Conservation (phyloP, 2,888 invertebrate species). For the Tineola bisselliella region DNA sequence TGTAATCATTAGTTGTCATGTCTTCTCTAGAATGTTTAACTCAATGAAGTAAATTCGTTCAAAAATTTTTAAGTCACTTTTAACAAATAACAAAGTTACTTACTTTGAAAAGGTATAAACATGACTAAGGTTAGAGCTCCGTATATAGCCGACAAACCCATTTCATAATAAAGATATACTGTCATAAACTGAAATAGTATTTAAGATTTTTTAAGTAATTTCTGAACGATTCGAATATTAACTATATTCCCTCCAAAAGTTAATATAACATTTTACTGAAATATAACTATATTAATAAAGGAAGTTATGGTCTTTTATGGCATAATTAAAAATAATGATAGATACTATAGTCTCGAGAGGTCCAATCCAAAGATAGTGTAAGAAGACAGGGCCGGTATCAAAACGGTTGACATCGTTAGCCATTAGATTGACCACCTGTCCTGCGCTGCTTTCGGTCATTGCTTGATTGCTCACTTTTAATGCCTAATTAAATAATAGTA, state of each 20-base stretch:
- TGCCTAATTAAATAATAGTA: conserved; percentile 32
- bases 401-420: conserved; percentile 83
- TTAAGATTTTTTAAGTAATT: background rate
- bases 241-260: background rate
- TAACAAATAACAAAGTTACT: conserved; percentile 19
- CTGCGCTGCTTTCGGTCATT: conserved; percentile 48
- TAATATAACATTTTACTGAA: no score
- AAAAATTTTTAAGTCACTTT: no score
- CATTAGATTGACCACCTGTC: conserved; percentile 69
- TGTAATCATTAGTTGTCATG: no score
- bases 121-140: conserved; percentile 58
- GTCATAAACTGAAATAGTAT: conserved; percentile 38
- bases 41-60: no score
- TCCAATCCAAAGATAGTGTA: conserved; percentile 80
- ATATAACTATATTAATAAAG: no score
- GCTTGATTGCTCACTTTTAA: conserved; percentile 52
- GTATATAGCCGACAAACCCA: conserved; percentile 61
- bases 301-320: no score
- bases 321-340: no score
- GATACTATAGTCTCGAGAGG: conserved; percentile 73
- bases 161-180: conserved; percentile 62
- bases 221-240: no score
- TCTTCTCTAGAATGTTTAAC: no score
- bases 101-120: conserved; percentile 61
- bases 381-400: conserved; percentile 73